These are phyloP conservation scores for Drosophila niveifrons DNA, from an alignment of 2,888 invertebrate species.

Conservation along the genomic window DNA sequence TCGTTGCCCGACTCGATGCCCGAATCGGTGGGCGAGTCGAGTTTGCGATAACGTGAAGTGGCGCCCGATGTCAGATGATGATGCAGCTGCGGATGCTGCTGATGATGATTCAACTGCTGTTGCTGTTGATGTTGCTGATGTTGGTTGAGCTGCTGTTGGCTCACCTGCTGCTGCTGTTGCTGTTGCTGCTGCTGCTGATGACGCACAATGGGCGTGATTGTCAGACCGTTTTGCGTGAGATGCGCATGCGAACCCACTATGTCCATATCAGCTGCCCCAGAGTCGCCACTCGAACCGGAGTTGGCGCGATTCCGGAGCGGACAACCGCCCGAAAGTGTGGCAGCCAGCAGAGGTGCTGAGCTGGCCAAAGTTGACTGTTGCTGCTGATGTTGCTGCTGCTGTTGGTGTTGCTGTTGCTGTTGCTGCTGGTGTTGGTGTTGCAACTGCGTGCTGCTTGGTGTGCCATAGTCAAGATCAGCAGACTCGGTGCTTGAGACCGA, in stretches of 20 bases:
- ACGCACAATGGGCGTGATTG: slow-evolving; percentile 89
- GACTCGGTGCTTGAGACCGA: slow-evolving; percentile 96
- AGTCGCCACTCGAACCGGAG: slow-evolving; percentile 92
- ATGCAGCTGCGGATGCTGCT: slow-evolving; percentile 73
- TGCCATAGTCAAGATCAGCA: slow-evolving; percentile 88
- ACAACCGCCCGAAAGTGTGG: slow-evolving; percentile 89
- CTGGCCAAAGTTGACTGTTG: slow-evolving; percentile 88
- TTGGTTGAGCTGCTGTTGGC: slow-evolving; percentile 50
- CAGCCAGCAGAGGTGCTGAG: slow-evolving; percentile 90
- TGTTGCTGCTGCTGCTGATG: slow-evolving; percentile 75
- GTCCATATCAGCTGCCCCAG: slow-evolving; percentile 89
- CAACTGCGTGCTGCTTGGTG: slow-evolving; percentile 85
- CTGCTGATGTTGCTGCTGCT: slow-evolving; percentile 72
- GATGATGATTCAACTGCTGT: slow-evolving; percentile 61
- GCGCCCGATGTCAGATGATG: slow-evolving; percentile 80
- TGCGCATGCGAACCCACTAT: slow-evolving; percentile 89
- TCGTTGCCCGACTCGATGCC: slow-evolving; percentile 97
- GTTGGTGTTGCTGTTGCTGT: slow-evolving; percentile 87
- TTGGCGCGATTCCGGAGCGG: slow-evolving; percentile 92
- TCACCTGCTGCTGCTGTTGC: slow-evolving; percentile 54
- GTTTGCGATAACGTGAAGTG: slow-evolving; percentile 89
- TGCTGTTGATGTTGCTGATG: slow-evolving; percentile 55
- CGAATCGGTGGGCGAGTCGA: slow-evolving; percentile 96
- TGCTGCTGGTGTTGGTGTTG: slow-evolving; percentile 89
- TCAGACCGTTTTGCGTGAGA: slow-evolving; percentile 90